A percentile compares a stretch with the other conserved stretches of the same genome.
These are phyloP conservation scores for Agonopterix heracliana DNA, from an alignment of 2,888 invertebrate genomes.

Conservation along the genomic window DNA sequence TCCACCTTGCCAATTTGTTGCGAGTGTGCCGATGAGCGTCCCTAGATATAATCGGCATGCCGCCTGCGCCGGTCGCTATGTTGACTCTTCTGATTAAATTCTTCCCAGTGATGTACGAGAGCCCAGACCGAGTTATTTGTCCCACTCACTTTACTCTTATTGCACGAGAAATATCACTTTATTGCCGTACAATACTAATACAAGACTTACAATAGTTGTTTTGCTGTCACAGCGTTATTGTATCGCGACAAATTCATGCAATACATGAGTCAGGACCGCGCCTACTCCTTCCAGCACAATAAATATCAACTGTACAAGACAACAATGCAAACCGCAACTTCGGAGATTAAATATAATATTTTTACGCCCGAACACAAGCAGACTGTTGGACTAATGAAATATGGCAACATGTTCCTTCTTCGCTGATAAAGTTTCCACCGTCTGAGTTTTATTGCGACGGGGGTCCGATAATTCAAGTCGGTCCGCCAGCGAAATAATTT, in stretches of 20 bases:
- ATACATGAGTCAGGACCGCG: slow-evolving; percentile 37
- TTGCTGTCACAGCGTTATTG: slow-evolving; percentile 18
- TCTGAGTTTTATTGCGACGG: slow-evolving; percentile 64
- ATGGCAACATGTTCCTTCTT: slow-evolving; percentile 63
- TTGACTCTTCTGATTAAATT: slow-evolving; percentile 68
- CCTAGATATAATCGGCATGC: slow-evolving; percentile 65
- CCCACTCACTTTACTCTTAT: slow-evolving; percentile 33
- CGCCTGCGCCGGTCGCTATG: slow-evolving; percentile 33
- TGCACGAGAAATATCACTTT: slow-evolving; percentile 11
- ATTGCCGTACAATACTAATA: slow-evolving; percentile 6
- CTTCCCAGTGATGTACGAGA: slow-evolving; percentile 48
- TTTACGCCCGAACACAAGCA: slow-evolving; percentile 56
- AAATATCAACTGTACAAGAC: slow-evolving; percentile 52
- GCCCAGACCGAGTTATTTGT: slow-evolving; percentile 35
- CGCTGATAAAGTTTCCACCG: slow-evolving; percentile 65
- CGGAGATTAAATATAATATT: slow-evolving; percentile 65
- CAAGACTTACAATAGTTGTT: slow-evolving; percentile 2
- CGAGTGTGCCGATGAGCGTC: slow-evolving; percentile 25
- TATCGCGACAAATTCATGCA: slow-evolving; percentile 37
- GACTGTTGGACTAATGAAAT: slow-evolving; percentile 64
- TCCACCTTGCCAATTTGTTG: slow-evolving; percentile 62
- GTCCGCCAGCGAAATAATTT: slow-evolving; percentile 61
- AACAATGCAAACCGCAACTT: slow-evolving; percentile 57
- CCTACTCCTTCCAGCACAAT: slow-evolving; percentile 47
- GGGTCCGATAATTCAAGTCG: slow-evolving; percentile 62